Evolutionary conservation across 1,140 invertebrate genomes (phyloP).

Genomic region (Spodoptera frugiperda): DNA sequence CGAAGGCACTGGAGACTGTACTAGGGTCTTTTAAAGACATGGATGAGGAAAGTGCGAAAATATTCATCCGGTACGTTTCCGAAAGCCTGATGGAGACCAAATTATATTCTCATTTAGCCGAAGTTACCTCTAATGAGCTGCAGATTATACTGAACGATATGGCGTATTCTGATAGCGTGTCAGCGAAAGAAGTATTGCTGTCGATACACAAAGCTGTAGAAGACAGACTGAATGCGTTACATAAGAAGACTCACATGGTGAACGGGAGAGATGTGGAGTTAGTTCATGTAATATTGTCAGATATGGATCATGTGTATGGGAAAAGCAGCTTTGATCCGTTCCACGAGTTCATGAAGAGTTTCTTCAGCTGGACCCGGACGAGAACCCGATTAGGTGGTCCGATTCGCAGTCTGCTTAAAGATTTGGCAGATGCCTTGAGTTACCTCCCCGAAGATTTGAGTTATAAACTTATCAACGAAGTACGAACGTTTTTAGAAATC

Average conservation of each 20-base stretch:
- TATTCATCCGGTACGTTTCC: conserved; percentile 58
- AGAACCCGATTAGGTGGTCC: conserved; percentile 52
- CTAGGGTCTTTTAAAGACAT: conserved; percentile 58
- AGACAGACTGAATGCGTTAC: conserved; percentile 55
- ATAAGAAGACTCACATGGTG: conserved; percentile 48
- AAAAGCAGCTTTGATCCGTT: conserved; percentile 57
- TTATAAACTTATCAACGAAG: conserved; percentile 66
- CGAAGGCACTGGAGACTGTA: conserved; percentile 58
- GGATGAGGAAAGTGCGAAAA: conserved; percentile 57
- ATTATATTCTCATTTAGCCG: conserved; percentile 61
- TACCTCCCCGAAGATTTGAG: conserved; percentile 52
- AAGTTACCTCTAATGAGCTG: conserved; percentile 63
- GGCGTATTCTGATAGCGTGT: conserved; percentile 60
- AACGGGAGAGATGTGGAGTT: conserved; percentile 62
- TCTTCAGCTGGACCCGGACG: conserved; percentile 57
- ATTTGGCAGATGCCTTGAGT: conserved; percentile 57
- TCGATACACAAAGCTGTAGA: conserved; percentile 61
- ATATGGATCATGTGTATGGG: conserved; percentile 70
- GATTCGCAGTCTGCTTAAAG: conserved; percentile 53
- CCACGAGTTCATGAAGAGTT: conserved; percentile 59
- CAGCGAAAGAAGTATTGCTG: conserved; percentile 61
- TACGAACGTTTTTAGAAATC: conserved; percentile 71
- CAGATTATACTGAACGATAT: conserved; percentile 73
- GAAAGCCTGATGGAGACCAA: conserved; percentile 59
- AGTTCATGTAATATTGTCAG: conserved; percentile 70